Conservation (phyloP, 2,888 invertebrate genomes). For the Ceratothoa steindachneri region DNA sequence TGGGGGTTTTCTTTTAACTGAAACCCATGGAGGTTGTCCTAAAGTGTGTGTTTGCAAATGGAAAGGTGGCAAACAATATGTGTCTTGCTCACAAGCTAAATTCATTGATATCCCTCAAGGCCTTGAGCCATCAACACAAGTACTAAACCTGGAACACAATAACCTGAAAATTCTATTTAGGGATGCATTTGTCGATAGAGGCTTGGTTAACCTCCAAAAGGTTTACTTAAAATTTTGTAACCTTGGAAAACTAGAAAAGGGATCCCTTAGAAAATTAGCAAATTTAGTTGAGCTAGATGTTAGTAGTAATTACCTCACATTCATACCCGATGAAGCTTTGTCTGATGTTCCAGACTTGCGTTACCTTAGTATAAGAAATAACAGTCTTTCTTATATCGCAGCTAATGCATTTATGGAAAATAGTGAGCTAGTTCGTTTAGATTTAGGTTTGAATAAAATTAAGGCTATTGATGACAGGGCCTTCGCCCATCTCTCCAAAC, state of each 20-base stretch:
- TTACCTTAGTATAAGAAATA: conserved; percentile 69
- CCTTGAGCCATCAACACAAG: conserved; percentile 83
- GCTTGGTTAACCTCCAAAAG: conserved; percentile 78
- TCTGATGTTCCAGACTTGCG: conserved; percentile 74
- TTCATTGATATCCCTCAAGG: conserved; percentile 79
- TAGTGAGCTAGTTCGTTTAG: conserved; percentile 56
- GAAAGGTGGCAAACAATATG: conserved; percentile 81
- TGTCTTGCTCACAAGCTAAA: conserved; percentile 78
- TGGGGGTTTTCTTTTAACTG: conserved; percentile 4
- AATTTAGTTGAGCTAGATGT: conserved; percentile 86
- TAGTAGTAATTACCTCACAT: conserved; percentile 74
- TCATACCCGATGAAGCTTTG: conserved; percentile 74
- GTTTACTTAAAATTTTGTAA: conserved; percentile 77
- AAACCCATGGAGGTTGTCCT: conserved; percentile 49
- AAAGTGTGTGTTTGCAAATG: conserved; percentile 77
- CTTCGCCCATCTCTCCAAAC: conserved; percentile 67
- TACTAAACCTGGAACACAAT: conserved; percentile 82
- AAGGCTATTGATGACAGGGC: conserved; percentile 70
- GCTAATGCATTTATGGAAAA: conserved; percentile 28
- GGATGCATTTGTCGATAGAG: conserved; percentile 75
- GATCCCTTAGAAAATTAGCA: conserved; percentile 78
- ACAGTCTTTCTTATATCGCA: conserved; percentile 51
- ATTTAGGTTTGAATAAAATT: conserved; percentile 76
- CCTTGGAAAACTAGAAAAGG: conserved; percentile 77
- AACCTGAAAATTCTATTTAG: conserved; percentile 76